Percentiles rank a stretch among this genome's conserved stretches.
Evolutionary conservation across 2,113 vertebrate genomes (phyloP).

Genomic region (Lophochroa leadbeateri): DNA sequence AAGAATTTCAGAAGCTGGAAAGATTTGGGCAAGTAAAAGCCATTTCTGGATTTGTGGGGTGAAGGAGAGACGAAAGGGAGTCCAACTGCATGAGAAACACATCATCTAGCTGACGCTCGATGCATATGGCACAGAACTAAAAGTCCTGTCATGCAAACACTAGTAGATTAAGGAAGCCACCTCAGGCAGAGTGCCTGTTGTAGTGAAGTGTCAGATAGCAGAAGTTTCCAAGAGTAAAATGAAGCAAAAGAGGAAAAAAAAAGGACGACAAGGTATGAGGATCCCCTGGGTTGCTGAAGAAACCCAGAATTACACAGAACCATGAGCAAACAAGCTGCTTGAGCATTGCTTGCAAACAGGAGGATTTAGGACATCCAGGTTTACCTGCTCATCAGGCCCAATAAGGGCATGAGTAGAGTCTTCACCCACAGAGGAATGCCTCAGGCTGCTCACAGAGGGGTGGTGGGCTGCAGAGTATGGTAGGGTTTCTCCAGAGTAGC

Average conservation of each 20-base stretch:
- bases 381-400: conserved; percentile 92
- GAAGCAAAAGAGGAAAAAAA: neutral
- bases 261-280: neutral
- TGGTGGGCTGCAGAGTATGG: conserved; percentile 68
- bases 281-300: neutral
- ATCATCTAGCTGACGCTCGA: fast-evolving
- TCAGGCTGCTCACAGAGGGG: conserved; percentile 73
- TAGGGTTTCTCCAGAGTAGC: conserved; percentile 84
- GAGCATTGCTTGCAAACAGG: neutral
- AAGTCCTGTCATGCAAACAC: neutral
- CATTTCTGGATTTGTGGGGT: neutral
- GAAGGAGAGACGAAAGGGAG: neutral
- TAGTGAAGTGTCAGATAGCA: neutral
- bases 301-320: neutral
- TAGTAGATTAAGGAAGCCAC: neutral
- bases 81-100: neutral
- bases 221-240: neutral
- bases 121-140: neutral
- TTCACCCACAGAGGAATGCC: conserved; percentile 87
- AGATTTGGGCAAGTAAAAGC: neutral
- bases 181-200: neutral
- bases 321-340: neutral
- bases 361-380: neutral
- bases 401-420: conserved; percentile 91
- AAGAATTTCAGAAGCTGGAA: neutral